phyloP scores from a whole-genome alignment of 2,888 invertebrate species.

The Stenodema calcarata region DNA sequence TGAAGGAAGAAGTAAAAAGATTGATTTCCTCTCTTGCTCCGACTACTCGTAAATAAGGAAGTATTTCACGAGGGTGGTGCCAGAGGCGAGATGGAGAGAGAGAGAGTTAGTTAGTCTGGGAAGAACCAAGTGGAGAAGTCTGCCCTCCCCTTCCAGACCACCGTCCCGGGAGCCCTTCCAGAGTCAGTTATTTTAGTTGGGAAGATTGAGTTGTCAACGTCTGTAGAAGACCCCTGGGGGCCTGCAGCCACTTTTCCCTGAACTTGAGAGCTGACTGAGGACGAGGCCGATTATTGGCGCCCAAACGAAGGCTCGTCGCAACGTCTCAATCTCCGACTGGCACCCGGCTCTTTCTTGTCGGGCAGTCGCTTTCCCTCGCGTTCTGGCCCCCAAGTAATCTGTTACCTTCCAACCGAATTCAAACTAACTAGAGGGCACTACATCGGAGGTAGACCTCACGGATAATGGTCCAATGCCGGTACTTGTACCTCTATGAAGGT shows the following conservation, averaged over 20 bases:
- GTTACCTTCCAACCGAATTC: background rate
- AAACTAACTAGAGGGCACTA: too few relatives aligned
- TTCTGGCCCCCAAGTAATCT: too few relatives aligned
- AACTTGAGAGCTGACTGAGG: slow-evolving; percentile 11
- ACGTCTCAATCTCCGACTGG: slow-evolving; percentile 5
- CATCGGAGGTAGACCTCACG: too few relatives aligned
- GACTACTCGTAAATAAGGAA: background rate
- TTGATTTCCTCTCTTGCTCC: background rate
- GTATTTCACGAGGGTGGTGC: background rate
- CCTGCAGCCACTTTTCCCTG: slow-evolving; percentile 17
- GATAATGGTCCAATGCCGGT: too few relatives aligned
- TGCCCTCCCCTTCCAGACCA: background rate
- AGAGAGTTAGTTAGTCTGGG: background rate
- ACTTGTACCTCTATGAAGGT: too few relatives aligned
- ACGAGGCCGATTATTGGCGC: slow-evolving; percentile 21
- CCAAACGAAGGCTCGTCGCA: background rate
- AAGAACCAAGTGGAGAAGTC: background rate
- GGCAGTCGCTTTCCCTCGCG: background rate
- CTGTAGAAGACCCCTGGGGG: slow-evolving; percentile 1
- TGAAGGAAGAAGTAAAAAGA: background rate
- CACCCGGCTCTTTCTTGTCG: background rate
- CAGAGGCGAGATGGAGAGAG: background rate
- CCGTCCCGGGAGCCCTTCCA: background rate
- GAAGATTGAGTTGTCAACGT: slow-evolving; percentile 24
- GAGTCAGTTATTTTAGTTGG: slow-evolving; percentile 16